Base-by-base conservation (phyloP, 1,140 invertebrate genomes). In the Drosophila carrolli region DNA sequence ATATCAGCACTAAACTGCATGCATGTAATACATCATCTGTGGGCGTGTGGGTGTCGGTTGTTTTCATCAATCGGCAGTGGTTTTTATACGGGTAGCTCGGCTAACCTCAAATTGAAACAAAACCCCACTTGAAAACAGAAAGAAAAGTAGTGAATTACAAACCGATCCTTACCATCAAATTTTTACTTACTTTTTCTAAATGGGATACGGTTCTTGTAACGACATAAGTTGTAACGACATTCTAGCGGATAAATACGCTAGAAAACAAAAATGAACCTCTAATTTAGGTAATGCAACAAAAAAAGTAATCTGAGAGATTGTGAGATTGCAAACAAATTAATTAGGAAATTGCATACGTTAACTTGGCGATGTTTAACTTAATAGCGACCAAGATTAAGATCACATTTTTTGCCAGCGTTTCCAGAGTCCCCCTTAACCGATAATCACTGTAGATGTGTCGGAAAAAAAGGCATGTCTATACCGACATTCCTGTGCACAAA, bases 401-500 rank as follows among this genome's bases (percentile, higher is more conserved):
- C 61, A 37, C 11, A 29, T 29, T 50, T 68, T 48, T 67, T 40
- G 67, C 51, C 63, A 68, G 50, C 46, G 47, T 27, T 41, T 41
- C 29, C 27, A 37, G 44, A 76, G 53, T 59, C 54, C 54, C 58
- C 70, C 74, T 73, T 73, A 70, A 75, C 78, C 67, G 78, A 76
- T 75, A 76, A 81, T 75, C 73, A 77, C 59, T 54, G 60, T 58
- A 77, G 65, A 68, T 68, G 65, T 38, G 65, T 66, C 66, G 65
- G 65, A 47, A 37, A 54, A 54, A 68, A 81, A 81, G 73, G 75
- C 63, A 78, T 72, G 68, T 57, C 68, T 70, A 72, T 72, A 70
- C 65, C 63, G 68, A 72, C 68, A 72, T 72, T 72, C 68, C 65
- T 72, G 53, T 72, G 60, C 62, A 73, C 71, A 82, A 77, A 81